A percentile compares a stretch with the other conserved stretches of the same genome.
These are phyloP conservation scores for Scalopus aquaticus DNA, from an alignment of 2,113 vertebrate species.

Conservation along the genomic window DNA sequence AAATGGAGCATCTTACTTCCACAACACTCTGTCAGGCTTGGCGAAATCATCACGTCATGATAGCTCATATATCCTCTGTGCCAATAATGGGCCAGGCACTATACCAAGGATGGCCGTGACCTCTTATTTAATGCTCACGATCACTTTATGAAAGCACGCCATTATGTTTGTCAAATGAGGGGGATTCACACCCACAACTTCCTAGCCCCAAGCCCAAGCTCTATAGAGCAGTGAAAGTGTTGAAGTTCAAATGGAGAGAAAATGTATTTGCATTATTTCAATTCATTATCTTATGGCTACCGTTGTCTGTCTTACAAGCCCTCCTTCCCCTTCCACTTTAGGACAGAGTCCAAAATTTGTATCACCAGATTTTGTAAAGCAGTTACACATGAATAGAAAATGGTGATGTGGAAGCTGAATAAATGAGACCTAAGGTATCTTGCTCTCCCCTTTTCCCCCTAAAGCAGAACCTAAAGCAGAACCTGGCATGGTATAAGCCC, in stretches of 20 bases:
- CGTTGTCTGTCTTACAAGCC: not conserved
- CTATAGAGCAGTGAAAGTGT: not conserved
- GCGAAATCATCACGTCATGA: not conserved
- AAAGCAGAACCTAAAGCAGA: not conserved
- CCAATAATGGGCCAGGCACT: not conserved
- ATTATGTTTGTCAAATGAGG: not conserved
- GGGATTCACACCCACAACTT: not conserved
- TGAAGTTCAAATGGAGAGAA: not conserved
- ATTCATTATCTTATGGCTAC: not conserved
- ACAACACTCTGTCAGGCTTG: not conserved
- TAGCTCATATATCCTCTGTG: not conserved
- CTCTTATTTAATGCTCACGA: not conserved
- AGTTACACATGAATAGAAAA: not conserved
- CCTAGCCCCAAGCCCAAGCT: not conserved
- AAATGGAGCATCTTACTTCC: not conserved
- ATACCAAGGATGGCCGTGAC: not conserved
- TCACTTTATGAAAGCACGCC: not conserved
- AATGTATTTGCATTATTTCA: not conserved
- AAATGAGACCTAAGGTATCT: not conserved
- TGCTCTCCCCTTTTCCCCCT: not conserved
- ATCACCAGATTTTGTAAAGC: slow-evolving; percentile 5
- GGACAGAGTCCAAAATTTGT: not conserved
- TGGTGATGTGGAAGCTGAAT: not conserved
- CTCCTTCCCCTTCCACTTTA: not conserved
- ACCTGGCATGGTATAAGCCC: not conserved